Conservation (phyloP, 2,888 invertebrate species). For the Clistopyga incitator region DNA sequence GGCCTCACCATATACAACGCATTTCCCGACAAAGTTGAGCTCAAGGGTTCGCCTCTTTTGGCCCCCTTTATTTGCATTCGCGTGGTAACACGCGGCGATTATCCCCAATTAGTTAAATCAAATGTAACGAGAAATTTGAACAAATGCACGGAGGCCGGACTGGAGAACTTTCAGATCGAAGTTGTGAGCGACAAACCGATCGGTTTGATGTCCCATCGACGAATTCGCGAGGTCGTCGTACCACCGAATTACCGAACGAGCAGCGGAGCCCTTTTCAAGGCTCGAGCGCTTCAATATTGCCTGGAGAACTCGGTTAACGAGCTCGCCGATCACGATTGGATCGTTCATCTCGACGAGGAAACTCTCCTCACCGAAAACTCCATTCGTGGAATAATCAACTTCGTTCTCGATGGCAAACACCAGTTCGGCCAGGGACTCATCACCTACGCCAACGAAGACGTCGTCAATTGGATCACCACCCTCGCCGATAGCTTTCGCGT, state of each 20-base stretch:
- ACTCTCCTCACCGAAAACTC: conserved; percentile 97
- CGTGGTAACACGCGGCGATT: conserved; percentile 97
- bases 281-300: conserved; percentile 97
- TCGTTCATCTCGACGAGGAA: conserved; percentile 99
- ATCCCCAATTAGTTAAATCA: conserved; percentile 94
- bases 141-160: conserved; percentile 93
- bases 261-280: conserved; percentile 96
- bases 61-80: conserved; percentile 98
- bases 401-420: conserved; percentile 96
- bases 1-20: conserved; percentile 96
- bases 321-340: conserved; percentile 95
- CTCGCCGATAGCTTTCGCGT: conserved; percentile 98
- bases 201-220: conserved; percentile 90
- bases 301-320: conserved; percentile 95
- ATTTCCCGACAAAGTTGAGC: conserved; percentile 95
- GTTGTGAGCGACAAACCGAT: conserved; percentile 97
- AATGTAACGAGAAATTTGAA: conserved; percentile 95
- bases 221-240: conserved; percentile 95
- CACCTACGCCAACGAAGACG: conserved; percentile 97
- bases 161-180: conserved; percentile 98
- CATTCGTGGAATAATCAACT: conserved; percentile 95
- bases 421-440: conserved; percentile 98
- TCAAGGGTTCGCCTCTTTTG: conserved; percentile 95
- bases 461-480: conserved; percentile 98
- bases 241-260: conserved; percentile 94